These are phyloP conservation scores for Hoplostethus mediterraneus DNA, from an alignment of 2,797 vertebrate species.

Conservation along the genomic window DNA sequence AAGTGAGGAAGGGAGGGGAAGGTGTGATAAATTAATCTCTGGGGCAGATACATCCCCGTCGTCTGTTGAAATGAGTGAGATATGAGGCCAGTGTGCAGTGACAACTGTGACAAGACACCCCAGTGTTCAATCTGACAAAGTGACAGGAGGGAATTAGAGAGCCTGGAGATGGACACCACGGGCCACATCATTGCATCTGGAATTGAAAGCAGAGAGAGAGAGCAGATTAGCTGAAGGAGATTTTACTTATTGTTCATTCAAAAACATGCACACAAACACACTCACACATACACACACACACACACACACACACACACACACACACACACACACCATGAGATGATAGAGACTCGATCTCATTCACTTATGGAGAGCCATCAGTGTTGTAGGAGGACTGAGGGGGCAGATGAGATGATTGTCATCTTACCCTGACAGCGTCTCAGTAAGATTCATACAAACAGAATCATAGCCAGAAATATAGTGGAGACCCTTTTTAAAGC, in stretches of 20 bases:
- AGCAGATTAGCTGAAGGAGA: conserved; percentile 3
- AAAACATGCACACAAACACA: conserved; percentile 1
- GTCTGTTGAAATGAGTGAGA: conserved; percentile 55
- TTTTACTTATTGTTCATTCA: conserved; percentile 58
- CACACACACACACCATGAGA: conserved; percentile 11
- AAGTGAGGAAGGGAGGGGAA: conserved; percentile 22
- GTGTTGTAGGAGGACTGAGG: conserved; percentile 4
- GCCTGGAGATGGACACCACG: conserved; percentile 32
- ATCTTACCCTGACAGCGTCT: conserved; percentile 14
- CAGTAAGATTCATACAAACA: neutral
- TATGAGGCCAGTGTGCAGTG: conserved; percentile 40
- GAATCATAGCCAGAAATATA: neutral
- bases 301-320: no score
- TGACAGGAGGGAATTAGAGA: conserved; percentile 59
- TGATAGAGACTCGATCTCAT: conserved; percentile 17
- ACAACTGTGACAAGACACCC: conserved; percentile 60
- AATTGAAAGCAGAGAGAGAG: conserved; percentile 22
- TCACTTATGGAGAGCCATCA: conserved; percentile 6
- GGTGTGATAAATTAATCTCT: conserved; percentile 50
- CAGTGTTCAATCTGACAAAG: conserved; percentile 58
- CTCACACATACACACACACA: conserved; percentile 1
- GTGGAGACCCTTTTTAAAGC: neutral
- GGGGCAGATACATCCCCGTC: conserved; percentile 7
- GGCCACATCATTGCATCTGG: conserved; percentile 48
- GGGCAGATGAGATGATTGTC: neutral